A percentile compares a stretch with the other conserved stretches of the same genome.
phyloP scores from a whole-genome alignment of 1,140 invertebrate species.

The Drosophila nigromelanica region DNA sequence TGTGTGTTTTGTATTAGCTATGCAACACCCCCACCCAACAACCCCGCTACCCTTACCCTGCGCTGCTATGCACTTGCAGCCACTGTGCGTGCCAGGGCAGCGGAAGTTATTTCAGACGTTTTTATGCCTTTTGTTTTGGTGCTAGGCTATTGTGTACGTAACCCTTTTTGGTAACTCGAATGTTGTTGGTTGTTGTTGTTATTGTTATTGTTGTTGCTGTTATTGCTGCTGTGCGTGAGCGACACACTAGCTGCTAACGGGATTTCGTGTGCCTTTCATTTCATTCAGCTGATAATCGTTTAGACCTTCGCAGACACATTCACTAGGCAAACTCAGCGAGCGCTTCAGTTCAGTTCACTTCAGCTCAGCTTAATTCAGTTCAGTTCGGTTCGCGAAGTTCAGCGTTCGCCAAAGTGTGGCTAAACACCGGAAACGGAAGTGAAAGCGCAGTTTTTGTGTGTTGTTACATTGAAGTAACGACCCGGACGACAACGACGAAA shows the following conservation, averaged over 20 bases:
- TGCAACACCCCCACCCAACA: slow-evolving; percentile 12
- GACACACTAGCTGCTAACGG: slow-evolving; percentile 33
- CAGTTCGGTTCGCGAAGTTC: slow-evolving; percentile 3
- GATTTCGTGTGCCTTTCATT: slow-evolving; percentile 63
- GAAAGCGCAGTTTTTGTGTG: slow-evolving; percentile 68
- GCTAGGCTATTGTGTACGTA: slow-evolving; percentile 39
- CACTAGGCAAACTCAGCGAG: slow-evolving; percentile 25
- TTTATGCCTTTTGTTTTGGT: slow-evolving; percentile 65
- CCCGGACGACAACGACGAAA: slow-evolving; percentile 50
- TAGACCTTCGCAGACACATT: slow-evolving; percentile 59
- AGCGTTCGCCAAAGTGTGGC: slow-evolving; percentile 50
- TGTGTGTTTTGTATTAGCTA: slow-evolving; percentile 43
- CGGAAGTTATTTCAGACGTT: slow-evolving; percentile 71
- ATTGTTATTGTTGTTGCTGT: slow-evolving; percentile 15
- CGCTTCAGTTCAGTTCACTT: background rate
- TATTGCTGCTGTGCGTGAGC: slow-evolving; percentile 35
- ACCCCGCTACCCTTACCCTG: background rate
- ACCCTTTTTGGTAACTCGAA: slow-evolving; percentile 49
- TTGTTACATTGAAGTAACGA: slow-evolving; percentile 45
- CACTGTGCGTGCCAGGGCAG: slow-evolving; percentile 50
- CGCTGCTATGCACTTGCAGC: background rate
- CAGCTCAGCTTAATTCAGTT: background rate
- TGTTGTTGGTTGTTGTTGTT: slow-evolving; percentile 14
- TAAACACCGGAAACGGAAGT: slow-evolving; percentile 69
- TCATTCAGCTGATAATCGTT: slow-evolving; percentile 67